Base-by-base conservation (phyloP, 92 coral and sea anemone species). In the Zoanthus sansibaricus region DNA sequence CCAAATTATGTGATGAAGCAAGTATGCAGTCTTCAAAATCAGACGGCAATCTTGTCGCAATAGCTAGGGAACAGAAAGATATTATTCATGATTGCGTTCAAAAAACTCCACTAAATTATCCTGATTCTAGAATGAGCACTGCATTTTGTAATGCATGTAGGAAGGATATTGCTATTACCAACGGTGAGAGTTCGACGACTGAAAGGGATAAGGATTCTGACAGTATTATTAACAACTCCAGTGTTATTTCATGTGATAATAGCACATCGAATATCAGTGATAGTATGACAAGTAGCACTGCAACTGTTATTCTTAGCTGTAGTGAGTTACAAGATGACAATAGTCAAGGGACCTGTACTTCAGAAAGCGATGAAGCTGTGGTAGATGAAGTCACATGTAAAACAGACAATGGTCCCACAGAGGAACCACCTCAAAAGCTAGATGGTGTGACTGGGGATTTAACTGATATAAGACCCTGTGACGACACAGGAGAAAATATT, bases 281-380 rank as follows among this genome's bases (percentile, higher is more conserved):
- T 48, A 96, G 98, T 54, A 73, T 96, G 94, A 86, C 96, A 0
- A 95, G 98, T 56, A 96, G 99, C 49, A 79, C 94, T 10, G 90
- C 93, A 45, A 96, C 99, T 1, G 82, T 96, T 10, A 89, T 94
- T 54, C 94, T 93, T 9, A 95, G 91, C 6, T 83, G 89, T 46
- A 79, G 82, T 69, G 95, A 88, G 14, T 87, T 78, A 6, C 91
- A 91, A 16, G 55, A 77, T 56, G 82, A 14, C 25, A 83, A 49
- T 73, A 87, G 66, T 44, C 31, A 79, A 18, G 90, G 9, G 48
- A 47, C 25, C 1, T 84, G 67, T 79, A 70, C 30, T 37, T 79
- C 89, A 8, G 86, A 55, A 1, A 84, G 47, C 21, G 72, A 72
- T 33, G 33, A 20, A 62, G 1, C 82, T 20, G 68, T 84, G 21